Base-by-base conservation (phyloP, 2,888 invertebrate species). In the Choreutis nemorana region DNA sequence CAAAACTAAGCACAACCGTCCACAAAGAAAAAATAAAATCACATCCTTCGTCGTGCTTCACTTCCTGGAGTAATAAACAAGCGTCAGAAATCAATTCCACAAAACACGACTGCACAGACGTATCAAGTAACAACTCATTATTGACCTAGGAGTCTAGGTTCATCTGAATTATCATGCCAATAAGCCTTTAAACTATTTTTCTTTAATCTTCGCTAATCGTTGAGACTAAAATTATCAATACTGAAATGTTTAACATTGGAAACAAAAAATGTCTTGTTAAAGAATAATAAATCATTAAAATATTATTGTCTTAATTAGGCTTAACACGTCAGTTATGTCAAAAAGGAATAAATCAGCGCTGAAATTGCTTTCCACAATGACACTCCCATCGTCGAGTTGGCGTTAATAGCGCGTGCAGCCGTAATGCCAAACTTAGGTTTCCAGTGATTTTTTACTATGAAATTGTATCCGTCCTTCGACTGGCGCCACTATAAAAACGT, bases 351-450 rank as follows among this genome's bases (percentile, higher is more conserved):
- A 73, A 75, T 75, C 72, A 73, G 55, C 54, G 59, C 52, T 55
- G 60, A 68, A 71, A 73, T 71, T 67, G 71, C 70, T 73, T 72
- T 70, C 72, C 60, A 59, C 73, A 62, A 62, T 59, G 70, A 61
- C 68, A 70, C 72, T 61, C 73, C 75, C 65, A 71, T 56, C 59
- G 66, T 55, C 64, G 61, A 66, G 51, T 63, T 58, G 59, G 62
- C 64, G 70, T 72, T 73, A 77, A 77, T 77, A 67, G 73, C 71
- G 72, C 77, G 72, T 77, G 73, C 68, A 75, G 59, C 63, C 62
- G 66, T 66, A 67, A 72, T 63, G 49, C 61, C 62, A 65, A 61
- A 62, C 63, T 59, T 59, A 58, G 65, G 57, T 62, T 65, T 59
- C 48, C 53, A 48, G 50, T 48, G 2, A 49, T 63, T 71, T 73